Conservation (phyloP, 1,140 invertebrate species). For the Zaprionus ornatus region DNA sequence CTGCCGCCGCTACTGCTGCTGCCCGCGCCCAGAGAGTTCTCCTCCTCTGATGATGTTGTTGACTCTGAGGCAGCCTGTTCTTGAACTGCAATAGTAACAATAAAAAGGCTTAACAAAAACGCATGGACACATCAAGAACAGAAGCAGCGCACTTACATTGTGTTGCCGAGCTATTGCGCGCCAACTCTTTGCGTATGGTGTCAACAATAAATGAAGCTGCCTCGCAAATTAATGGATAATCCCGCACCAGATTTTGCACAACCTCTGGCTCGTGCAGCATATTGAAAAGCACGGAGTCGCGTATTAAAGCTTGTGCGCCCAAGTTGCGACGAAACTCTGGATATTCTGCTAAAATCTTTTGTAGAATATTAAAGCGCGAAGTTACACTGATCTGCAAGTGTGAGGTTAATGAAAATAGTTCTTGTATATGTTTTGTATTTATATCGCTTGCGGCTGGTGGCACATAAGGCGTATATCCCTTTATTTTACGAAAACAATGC, state of each 20-base stretch:
- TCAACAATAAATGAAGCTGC: constrained; percentile 79
- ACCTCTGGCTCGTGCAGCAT: constrained; percentile 74
- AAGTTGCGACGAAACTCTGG: constrained; percentile 81
- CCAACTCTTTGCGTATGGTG: constrained; percentile 77
- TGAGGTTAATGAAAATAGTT: constrained; percentile 74
- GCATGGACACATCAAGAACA: neutral
- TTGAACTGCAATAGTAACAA: constrained; percentile 48
- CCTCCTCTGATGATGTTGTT: constrained; percentile 78
- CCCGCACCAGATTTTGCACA: constrained; percentile 69
- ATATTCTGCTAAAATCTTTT: constrained; percentile 78
- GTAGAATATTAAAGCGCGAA: constrained; percentile 75
- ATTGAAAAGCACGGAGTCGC: constrained; percentile 79
- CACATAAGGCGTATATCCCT: constrained; percentile 59
- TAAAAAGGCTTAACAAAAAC: no score
- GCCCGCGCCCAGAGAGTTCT: constrained; percentile 75
- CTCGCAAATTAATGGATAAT: constrained; percentile 79
- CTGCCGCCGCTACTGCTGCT: constrained; percentile 74
- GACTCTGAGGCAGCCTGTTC: constrained; percentile 80
- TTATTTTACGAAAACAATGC: constrained; percentile 76
- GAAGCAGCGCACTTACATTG: constrained; percentile 47
- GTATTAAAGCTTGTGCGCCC: constrained; percentile 76
- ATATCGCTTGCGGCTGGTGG: constrained; percentile 63
- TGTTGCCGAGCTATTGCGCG: constrained; percentile 66
- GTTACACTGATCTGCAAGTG: constrained; percentile 78
- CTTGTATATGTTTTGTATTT: constrained; percentile 66